Base-by-base conservation (phyloP, 1,140 invertebrate species). In the Platyura marginata region DNA sequence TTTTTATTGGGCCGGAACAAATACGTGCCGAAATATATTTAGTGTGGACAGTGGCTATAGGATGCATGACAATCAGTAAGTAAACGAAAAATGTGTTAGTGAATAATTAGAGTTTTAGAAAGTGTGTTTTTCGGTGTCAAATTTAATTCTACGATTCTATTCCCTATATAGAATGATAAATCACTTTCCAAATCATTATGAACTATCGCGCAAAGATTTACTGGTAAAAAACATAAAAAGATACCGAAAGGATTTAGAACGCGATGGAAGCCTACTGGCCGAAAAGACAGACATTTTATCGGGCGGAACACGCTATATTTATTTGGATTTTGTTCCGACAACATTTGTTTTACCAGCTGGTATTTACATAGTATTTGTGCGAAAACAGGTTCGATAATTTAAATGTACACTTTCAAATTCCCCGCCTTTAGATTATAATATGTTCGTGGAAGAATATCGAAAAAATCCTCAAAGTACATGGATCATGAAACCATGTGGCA, bases 401-500 rank as follows among this genome's bases (percentile, higher is more conserved):
- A 38, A 29, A 40, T 35, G 6, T 44, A 15, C 23, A 13, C 16
- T 21, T 40, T 20, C 19, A 13, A 40, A 37, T 16, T 19, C n/a
- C n/a, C n/a, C n/a, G n/a, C 29, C 44, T 48, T 6, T 47, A 64
- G 82, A 95, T 62, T 94, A 94, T 54, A 93, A 93, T 56, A 81
- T 93, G 74, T 94, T 95, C 64, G 86, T 92, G 0, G 88, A 95
- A 57, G 90, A 95, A 56, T 95, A 94, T 58, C 62, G 80, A 36
- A 91, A 89, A 59, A 84, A 82, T 44, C 89, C 89, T 0, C 77
- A 87, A 48, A 88, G 83, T 44, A 93, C 89, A 0, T 96, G 90
- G 90, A 96, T 96, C 44, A 93, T 96, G 85, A 96, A 95, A 59
- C 92, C 92, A 0, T 91, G 87, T 57, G 90, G 88, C 18, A 83